A percentile compares a stretch with the other conserved stretches of the same genome.
Evolutionary conservation across 1,140 invertebrate genomes (phyloP).

Genomic region (Hetaerina americana): DNA sequence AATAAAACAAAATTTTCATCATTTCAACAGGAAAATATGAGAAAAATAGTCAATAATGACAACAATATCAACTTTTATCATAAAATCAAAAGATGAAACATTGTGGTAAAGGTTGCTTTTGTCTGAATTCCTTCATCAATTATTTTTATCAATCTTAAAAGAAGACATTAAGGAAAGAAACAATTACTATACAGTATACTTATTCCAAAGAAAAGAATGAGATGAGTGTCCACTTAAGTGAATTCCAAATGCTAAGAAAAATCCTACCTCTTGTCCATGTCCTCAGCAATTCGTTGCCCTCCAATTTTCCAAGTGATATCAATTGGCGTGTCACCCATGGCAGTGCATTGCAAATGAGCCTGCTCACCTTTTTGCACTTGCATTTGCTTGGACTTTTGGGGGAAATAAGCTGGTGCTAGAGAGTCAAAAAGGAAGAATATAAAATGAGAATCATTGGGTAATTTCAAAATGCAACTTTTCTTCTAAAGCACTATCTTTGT

Average conservation of each 20-base stretch:
- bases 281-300: slow-evolving; percentile 43
- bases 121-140: no score
- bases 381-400: slow-evolving; percentile 60
- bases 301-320: slow-evolving; percentile 62
- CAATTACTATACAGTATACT: background rate
- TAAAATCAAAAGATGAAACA: no score
- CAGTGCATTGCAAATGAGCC: slow-evolving; percentile 71
- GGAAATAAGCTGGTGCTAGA: slow-evolving; percentile 69
- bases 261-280: slow-evolving; percentile 45
- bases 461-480: no score
- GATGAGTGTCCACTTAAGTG: background rate
- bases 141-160: no score
- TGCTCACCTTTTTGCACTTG: slow-evolving; percentile 57
- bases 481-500: no score
- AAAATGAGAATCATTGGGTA: no score
- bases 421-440: background rate
- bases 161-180: no score
- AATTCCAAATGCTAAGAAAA: background rate
- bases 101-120: no score
- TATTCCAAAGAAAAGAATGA: background rate
- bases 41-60: no score
- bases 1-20: no score
- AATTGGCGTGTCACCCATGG: slow-evolving; percentile 76
- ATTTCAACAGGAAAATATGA: no score
- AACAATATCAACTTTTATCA: no score